Evolutionary conservation across 2,797 vertebrate genomes (phyloP).

Genomic region (Hyperoplus immaculatus): DNA sequence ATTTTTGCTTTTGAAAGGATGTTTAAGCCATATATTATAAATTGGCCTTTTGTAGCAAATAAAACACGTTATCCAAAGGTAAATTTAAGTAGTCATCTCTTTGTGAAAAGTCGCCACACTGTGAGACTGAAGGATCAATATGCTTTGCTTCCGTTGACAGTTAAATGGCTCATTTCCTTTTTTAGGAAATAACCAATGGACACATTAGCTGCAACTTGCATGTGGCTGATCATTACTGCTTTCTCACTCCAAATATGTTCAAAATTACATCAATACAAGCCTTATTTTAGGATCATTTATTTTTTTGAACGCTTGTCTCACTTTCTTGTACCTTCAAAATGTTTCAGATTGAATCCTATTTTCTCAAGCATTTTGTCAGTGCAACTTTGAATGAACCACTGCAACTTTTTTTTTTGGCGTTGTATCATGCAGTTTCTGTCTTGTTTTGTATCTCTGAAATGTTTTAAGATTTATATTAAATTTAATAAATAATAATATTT

Average conservation of each 20-base stretch:
- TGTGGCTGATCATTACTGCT: no score
- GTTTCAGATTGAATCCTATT: no score
- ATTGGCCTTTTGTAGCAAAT: neutral
- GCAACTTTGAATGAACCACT: neutral
- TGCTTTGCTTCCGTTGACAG: conserved; percentile 7
- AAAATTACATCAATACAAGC: neutral
- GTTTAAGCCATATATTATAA: conserved; percentile 8
- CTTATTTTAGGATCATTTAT: neutral
- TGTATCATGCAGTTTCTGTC: neutral
- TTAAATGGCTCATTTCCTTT: conserved; percentile 40
- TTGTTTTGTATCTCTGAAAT: neutral
- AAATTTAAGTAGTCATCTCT: conserved; percentile 7
- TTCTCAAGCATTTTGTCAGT: neutral
- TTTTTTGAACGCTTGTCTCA: no score
- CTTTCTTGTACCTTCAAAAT: no score
- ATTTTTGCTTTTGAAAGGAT: conserved; percentile 8
- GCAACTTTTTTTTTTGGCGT: neutral
- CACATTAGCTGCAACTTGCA: conserved; percentile 5
- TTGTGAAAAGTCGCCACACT: neutral
- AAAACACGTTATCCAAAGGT: neutral
- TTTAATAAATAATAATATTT: neutral
- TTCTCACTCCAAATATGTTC: neutral
- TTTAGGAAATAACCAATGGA: conserved; percentile 10
- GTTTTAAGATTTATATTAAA: neutral
- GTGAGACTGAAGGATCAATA: conserved; percentile 35